phyloP scores from a whole-genome alignment of 2,888 invertebrate genomes.

The Mythimna loreyi region DNA sequence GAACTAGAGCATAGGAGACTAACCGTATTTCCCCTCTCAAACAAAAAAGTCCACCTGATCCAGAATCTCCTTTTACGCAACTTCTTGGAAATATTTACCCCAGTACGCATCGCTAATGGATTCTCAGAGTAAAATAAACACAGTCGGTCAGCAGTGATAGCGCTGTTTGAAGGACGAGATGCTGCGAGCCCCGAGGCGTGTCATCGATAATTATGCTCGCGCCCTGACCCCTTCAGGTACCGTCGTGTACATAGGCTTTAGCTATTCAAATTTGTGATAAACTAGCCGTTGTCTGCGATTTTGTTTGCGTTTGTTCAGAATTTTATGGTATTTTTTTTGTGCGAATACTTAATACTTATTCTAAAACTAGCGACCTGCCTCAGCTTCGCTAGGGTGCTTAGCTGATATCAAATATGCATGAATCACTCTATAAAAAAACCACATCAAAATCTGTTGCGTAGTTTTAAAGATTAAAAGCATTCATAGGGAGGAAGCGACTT shows the following conservation, averaged over 20 bases:
- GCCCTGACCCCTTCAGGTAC: conserved; percentile 80
- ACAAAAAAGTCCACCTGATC: neutral
- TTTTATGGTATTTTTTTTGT: neutral
- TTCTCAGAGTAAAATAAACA: conserved; percentile 50
- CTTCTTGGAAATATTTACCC: neutral
- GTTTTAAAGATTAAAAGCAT: no score
- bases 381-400: no score
- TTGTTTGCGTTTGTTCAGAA: neutral
- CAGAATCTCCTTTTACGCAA: neutral
- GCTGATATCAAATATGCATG: no score
- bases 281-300: neutral
- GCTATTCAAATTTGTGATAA: neutral
- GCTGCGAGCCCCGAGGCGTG: conserved; percentile 75
- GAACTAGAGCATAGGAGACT: no score
- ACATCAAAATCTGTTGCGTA: no score
- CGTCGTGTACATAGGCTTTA: conserved; percentile 49
- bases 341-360: no score
- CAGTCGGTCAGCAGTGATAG: conserved; percentile 33
- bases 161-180: conserved; percentile 75
- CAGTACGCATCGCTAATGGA: conserved; percentile 8
- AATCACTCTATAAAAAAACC: no score
- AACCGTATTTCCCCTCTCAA: no score
- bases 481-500: no score
- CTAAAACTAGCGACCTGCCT: no score
- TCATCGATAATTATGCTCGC: conserved; percentile 83